Conservation (phyloP, 64 coral and sea anemone genomes). For the Catalaphyllia jardinei region DNA sequence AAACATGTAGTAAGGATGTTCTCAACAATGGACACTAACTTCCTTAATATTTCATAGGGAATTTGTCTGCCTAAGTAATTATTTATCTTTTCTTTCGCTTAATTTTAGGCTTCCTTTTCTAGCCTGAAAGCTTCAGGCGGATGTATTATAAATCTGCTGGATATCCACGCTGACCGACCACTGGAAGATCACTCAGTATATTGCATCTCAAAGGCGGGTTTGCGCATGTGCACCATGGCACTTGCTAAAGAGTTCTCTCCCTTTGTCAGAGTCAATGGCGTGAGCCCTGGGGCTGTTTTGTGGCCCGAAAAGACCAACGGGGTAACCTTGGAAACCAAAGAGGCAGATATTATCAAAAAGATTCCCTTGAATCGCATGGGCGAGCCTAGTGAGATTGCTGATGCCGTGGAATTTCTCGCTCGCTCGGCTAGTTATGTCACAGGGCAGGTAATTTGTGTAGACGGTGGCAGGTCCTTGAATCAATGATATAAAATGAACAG, state of each 20-base stretch:
- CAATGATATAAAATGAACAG: constrained; percentile 20
- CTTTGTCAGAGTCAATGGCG: constrained; percentile 65
- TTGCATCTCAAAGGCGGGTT: constrained; percentile 77
- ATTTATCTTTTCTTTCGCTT: not conserved
- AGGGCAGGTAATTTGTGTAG: constrained; percentile 65
- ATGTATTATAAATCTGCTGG: constrained; percentile 71
- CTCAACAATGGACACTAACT: too few species aligned
- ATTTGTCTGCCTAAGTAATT: too few species aligned
- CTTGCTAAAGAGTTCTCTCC: constrained; percentile 79
- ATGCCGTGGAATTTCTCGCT: constrained; percentile 40
- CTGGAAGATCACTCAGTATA: constrained; percentile 58
- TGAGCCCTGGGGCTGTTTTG: constrained; percentile 49
- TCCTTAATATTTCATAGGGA: too few species aligned
- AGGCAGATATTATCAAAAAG: constrained; percentile 30
- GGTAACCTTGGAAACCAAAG: not conserved
- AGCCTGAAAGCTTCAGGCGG: constrained; percentile 59
- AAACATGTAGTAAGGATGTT: too few species aligned
- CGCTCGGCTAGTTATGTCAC: constrained; percentile 47
- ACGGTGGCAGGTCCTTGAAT: constrained; percentile 66
- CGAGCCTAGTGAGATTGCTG: constrained; percentile 28
- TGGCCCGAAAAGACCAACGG: not conserved
- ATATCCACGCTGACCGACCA: constrained; percentile 63
- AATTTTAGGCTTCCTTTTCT: constrained; percentile 68
- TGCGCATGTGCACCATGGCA: constrained; percentile 72
- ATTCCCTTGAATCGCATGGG: constrained; percentile 49